Evolutionary conservation across 2,888 invertebrate species (phyloP).

Genomic region (Rhagium mordax): DNA sequence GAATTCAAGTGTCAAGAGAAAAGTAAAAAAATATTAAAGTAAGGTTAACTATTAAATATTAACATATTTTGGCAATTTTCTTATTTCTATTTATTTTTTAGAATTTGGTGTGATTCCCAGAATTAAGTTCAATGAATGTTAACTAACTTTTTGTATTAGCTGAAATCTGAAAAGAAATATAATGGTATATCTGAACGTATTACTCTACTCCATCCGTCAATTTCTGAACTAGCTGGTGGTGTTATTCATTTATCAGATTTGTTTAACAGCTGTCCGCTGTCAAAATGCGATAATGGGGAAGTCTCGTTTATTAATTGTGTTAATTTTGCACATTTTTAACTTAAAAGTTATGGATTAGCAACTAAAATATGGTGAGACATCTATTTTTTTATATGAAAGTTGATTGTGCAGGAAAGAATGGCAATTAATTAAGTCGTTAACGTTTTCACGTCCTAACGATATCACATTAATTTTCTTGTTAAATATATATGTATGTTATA

Average conservation of each 20-base stretch:
- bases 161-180: too few species aligned
- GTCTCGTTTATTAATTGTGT: conserved; percentile 66
- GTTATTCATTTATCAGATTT: conserved; percentile 40
- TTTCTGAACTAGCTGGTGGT: not conserved
- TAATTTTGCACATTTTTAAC: conserved; percentile 67
- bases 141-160: too few species aligned
- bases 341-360: conserved; percentile 69
- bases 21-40: too few species aligned
- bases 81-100: too few species aligned
- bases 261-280: conserved; percentile 64
- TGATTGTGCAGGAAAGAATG: not conserved
- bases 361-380: conserved; percentile 67
- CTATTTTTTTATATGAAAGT: conserved; percentile 6
- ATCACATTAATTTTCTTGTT: conserved; percentile 27
- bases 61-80: too few species aligned
- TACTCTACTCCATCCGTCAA: not conserved
- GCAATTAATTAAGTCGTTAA: not conserved
- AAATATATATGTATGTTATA: conserved; percentile 30
- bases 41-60: too few species aligned
- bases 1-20: too few species aligned
- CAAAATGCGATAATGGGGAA: conserved; percentile 70
- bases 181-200: not conserved
- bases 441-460: conserved; percentile 28
- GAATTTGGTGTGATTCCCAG: too few species aligned
- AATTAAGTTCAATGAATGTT: too few species aligned